phyloP scores from a whole-genome alignment of 1,140 invertebrate species.

The Papilio helenus region DNA sequence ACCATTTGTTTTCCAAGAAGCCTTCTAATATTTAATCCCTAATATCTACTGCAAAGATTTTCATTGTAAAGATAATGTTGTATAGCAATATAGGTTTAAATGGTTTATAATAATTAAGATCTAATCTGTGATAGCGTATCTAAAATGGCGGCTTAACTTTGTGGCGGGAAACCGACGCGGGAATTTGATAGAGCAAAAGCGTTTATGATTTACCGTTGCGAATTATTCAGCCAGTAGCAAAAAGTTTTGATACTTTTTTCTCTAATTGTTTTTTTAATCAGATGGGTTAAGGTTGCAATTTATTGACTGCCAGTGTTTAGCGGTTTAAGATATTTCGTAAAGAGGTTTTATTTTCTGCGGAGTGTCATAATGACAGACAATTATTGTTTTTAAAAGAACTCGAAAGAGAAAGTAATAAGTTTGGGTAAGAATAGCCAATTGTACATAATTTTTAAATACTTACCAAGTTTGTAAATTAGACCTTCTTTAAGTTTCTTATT shows the following conservation, averaged over 20 bases:
- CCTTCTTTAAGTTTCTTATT: conserved; percentile 92
- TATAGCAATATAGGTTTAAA: conserved; percentile 9
- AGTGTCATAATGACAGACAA: neutral
- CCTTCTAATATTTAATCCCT: neutral
- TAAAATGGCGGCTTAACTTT: conserved; percentile 20
- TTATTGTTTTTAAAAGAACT: neutral
- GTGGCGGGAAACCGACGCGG: conserved; percentile 6
- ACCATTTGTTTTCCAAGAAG: no score
- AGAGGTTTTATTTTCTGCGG: neutral
- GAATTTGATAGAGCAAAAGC: neutral
- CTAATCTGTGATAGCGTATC: conserved; percentile 33
- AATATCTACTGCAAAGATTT: conserved; percentile 14
- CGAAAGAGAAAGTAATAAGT: neutral
- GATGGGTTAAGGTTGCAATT: neutral
- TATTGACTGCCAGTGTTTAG: conserved; percentile 3
- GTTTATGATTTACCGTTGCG: conserved; percentile 18
- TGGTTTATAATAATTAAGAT: conserved; percentile 29
- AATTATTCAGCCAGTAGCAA: conserved; percentile 13
- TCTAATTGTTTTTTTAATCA: neutral
- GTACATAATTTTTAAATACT: conserved; percentile 61
- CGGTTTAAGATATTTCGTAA: neutral
- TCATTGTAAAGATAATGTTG: neutral
- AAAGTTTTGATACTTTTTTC: conserved; percentile 11
- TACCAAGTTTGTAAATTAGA: conserved; percentile 88
- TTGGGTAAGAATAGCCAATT: no score